A percentile compares a stretch with the other conserved stretches of the same genome.
Evolutionary conservation across 1,140 invertebrate species (phyloP).

Genomic region (Calliphora vicina): DNA sequence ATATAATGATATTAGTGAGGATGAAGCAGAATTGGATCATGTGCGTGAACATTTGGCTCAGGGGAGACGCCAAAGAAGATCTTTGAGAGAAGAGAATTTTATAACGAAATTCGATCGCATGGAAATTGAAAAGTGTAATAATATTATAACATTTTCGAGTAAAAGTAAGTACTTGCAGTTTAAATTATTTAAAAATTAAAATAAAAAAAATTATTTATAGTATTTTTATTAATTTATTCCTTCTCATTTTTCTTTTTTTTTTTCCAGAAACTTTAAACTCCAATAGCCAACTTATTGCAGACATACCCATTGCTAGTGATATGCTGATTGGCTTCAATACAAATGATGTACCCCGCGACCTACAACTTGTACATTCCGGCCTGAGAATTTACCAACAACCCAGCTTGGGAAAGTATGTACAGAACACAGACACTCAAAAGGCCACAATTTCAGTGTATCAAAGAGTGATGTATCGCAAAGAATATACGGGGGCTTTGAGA

Average conservation of each 20-base stretch:
- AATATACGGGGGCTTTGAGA: slow-evolving; percentile 1
- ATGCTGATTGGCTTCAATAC: slow-evolving; percentile 48
- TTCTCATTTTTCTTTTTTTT: neutral
- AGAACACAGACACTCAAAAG: slow-evolving; percentile 36
- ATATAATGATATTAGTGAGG: slow-evolving; percentile 56
- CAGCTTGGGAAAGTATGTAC: neutral
- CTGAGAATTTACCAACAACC: slow-evolving; percentile 54
- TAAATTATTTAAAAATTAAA: no score
- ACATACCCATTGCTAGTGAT: slow-evolving; percentile 26
- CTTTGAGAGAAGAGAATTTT: slow-evolving; percentile 51
- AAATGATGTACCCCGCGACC: slow-evolving; percentile 52
- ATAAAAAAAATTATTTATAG: no score
- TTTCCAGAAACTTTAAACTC: neutral
- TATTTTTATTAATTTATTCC: neutral
- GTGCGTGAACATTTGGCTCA: slow-evolving; percentile 41
- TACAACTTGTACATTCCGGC: slow-evolving; percentile 48
- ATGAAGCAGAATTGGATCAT: slow-evolving; percentile 42
- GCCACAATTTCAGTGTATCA: slow-evolving; percentile 50
- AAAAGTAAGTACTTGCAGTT: slow-evolving; percentile 28
- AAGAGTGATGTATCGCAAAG: slow-evolving; percentile 32
- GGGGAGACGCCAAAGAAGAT: slow-evolving; percentile 51
- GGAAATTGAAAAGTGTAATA: slow-evolving; percentile 57
- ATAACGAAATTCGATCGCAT: slow-evolving; percentile 52
- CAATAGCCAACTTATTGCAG: neutral
- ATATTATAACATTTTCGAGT: slow-evolving; percentile 54